Base-by-base conservation (phyloP, 2,797 vertebrate species). In the Hyperoplus lanceolatus region DNA sequence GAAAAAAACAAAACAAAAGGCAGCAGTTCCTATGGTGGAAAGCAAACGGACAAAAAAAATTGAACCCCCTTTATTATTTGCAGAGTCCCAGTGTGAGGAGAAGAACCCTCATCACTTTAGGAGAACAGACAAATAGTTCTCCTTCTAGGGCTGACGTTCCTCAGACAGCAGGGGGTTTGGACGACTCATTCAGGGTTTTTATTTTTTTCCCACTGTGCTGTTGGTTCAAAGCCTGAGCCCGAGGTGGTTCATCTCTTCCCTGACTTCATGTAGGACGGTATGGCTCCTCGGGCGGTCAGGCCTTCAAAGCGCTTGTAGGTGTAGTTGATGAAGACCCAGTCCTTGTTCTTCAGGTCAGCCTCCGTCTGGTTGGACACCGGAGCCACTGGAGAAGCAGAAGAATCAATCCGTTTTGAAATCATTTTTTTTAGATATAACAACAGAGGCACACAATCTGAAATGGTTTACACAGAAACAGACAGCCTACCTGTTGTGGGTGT, bases 271-370 rank as follows among this genome's bases (percentile, higher is more conserved):
- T 99, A 99, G 85, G 98, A 97, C 4, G 98, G 98, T 36, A 99
- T 98, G 0, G 98, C 97, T 36, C 98, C 97, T 70, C 98, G 95
- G 4, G 98, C 97, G 0, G 98, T 99, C 82, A 99, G 95, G 21
- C 98, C 98, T 82, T 99, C 98, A 0, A 99, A 99, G 77, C 98
- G 97, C 53, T 99, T 99, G 94, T 99, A 99, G 3, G 98, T 99
- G 92, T 99, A 99, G 90, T 99, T 99, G 91, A 99, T 96, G 92
- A 99, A 99, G 89, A 99, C 98, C 98, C 98, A 99, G 95, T 99
- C 98, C 80, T 99, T 99, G 95, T 98, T 99, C 95, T 99, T 99
- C 93, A 97, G 97, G 90, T 99, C 97, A 0, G 93, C 95, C 90
- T 99, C 97, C 0, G 96, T 96, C 70, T 98, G 98, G 81, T 96